phyloP scores from a whole-genome alignment of 2,797 vertebrate genomes.

The Pangasius krempfi region DNA sequence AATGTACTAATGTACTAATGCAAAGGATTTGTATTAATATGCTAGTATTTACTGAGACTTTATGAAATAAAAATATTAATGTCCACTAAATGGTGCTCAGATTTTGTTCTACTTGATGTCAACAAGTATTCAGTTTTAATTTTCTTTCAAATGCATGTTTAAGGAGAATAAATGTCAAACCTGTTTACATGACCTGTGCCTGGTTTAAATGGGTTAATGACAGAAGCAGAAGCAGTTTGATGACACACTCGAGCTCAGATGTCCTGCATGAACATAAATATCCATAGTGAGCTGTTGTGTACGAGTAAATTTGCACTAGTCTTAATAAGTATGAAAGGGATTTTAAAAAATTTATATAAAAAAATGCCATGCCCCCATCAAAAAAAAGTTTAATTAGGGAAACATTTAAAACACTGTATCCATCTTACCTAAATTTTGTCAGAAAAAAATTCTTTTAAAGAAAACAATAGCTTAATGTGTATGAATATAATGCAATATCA shows the following conservation, averaged over 20 bases:
- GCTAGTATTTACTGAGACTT: neutral
- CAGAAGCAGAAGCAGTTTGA: neutral
- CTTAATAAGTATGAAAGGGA: neutral
- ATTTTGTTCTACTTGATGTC: neutral
- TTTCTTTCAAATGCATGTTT: neutral
- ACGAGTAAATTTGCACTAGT: neutral
- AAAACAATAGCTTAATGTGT: neutral
- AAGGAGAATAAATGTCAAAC: neutral
- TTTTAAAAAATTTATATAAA: neutral
- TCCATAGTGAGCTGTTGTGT: neutral
- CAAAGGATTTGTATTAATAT: neutral
- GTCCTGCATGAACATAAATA: neutral
- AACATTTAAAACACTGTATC: too few species aligned
- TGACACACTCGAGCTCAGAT: neutral
- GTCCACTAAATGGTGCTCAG: neutral
- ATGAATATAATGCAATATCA: neutral
- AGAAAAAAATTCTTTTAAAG: neutral
- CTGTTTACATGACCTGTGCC: neutral
- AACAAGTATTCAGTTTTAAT: neutral
- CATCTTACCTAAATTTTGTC: neutral
- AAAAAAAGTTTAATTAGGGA: too few species aligned
- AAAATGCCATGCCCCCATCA: too few species aligned
- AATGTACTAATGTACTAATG: neutral
- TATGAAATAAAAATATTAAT: neutral
- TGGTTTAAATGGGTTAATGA: neutral